phyloP scores from a whole-genome alignment of 2,888 invertebrate species.

The Cheilosia urbana region DNA sequence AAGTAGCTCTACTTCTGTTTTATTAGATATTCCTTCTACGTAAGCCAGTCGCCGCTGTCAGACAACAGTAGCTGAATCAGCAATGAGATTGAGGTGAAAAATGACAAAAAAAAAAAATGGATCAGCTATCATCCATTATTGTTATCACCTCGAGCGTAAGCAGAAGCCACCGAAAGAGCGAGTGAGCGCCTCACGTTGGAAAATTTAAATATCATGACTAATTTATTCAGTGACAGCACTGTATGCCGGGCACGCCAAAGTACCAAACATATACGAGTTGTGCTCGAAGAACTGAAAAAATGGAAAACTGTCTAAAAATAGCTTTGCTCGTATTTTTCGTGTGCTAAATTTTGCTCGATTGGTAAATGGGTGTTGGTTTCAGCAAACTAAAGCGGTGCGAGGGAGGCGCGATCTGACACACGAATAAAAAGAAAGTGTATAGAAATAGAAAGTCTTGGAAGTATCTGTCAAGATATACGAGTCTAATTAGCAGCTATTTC shows the following conservation, averaged over 20 bases:
- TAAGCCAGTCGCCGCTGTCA: neutral
- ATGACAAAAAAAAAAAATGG: neutral
- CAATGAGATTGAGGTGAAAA: neutral
- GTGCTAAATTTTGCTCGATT: constrained; percentile 18
- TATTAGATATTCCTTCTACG: constrained; percentile 34
- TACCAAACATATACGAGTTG: neutral
- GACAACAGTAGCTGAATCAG: constrained; percentile 9
- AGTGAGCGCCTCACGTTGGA: constrained; percentile 18
- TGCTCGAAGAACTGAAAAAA: constrained; percentile 23
- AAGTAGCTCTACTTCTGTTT: constrained; percentile 30
- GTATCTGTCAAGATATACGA: neutral
- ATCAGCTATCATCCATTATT: constrained; percentile 31
- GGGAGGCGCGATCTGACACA: neutral
- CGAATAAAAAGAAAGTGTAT: neutral
- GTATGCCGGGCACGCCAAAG: neutral
- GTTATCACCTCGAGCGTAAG: constrained; percentile 13
- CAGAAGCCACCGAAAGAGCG: constrained; percentile 8
- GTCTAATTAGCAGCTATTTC: neutral
- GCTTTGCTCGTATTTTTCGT: constrained; percentile 4
- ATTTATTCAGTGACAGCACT: constrained; percentile 23
- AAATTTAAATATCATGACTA: constrained; percentile 42
- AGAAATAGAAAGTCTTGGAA: neutral
- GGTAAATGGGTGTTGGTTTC: constrained; percentile 2
- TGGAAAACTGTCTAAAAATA: constrained; percentile 37
- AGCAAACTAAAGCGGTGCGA: neutral